These are phyloP conservation scores for Drosophila equinoxialis DNA, from an alignment of 1,140 invertebrate species.

Conservation along the genomic window DNA sequence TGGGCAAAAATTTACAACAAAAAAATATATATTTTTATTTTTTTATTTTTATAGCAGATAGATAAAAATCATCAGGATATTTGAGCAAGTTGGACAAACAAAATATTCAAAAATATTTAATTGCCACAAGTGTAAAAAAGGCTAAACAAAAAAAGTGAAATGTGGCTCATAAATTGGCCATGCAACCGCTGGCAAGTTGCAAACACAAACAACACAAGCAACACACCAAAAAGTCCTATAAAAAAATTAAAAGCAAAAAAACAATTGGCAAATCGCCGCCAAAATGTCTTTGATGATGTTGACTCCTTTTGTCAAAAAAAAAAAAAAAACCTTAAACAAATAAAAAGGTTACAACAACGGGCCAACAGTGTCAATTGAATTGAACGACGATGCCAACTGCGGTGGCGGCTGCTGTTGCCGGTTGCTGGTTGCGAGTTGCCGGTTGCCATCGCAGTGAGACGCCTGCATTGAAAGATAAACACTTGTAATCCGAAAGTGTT, in stretches of 20 bases:
- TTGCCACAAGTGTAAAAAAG: conserved; percentile 52
- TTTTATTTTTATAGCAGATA: conserved; percentile 41
- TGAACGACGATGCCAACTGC: conserved; percentile 44
- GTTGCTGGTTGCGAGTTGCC: conserved; percentile 28
- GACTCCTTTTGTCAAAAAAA: conserved; percentile 48
- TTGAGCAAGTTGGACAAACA: conserved; percentile 23
- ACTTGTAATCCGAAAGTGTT: conserved; percentile 79
- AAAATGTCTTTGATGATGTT: conserved; percentile 59
- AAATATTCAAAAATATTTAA: conserved; percentile 33
- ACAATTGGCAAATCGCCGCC: conserved; percentile 39
- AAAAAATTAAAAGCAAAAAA: conserved; percentile 36
- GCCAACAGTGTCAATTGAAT: conserved; percentile 76
- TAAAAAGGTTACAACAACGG: conserved; percentile 68
- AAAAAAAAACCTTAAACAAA: conserved; percentile 6
- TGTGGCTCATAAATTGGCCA: conserved; percentile 58
- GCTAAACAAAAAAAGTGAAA: conserved; percentile 60
- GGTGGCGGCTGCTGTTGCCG: conserved; percentile 5
- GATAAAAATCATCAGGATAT: conserved; percentile 33
- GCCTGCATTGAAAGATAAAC: conserved; percentile 65
- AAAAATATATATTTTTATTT: not conserved
- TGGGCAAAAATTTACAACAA: conserved; percentile 35
- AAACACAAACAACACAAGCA: not conserved
- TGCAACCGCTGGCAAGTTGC: conserved; percentile 22
- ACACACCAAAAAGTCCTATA: conserved; percentile 41
- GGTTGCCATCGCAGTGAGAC: conserved; percentile 39